Conservation (phyloP, 1,140 invertebrate species). For the Drosophila santomea region DNA sequence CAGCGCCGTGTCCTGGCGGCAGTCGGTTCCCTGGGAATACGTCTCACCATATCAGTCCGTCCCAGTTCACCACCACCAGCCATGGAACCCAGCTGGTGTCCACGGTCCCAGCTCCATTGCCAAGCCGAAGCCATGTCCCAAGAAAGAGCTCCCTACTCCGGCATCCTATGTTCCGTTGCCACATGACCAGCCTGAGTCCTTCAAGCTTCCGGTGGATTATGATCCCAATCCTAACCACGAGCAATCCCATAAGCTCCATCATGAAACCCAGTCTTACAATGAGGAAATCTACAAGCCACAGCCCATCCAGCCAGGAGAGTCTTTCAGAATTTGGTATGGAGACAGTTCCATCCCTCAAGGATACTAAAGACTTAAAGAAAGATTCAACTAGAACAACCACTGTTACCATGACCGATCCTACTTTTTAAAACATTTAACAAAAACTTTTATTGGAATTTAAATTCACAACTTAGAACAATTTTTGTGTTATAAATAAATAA, state of each 20-base stretch:
- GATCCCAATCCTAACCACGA: background rate
- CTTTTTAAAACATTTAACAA: background rate
- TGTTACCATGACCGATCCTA: background rate
- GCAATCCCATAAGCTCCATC: background rate
- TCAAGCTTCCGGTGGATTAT: background rate
- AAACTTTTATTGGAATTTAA: too few species aligned
- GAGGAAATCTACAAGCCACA: background rate
- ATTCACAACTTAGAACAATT: background rate
- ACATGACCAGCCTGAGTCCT: background rate
- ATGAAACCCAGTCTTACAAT: background rate
- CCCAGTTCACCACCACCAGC: conserved; percentile 15
- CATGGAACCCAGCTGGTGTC: conserved; percentile 5
- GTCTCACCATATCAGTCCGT: conserved; percentile 23
- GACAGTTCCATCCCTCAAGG: conserved; percentile 5
- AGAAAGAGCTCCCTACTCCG: background rate
- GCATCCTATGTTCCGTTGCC: background rate
- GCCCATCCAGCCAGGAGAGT: conserved; percentile 14
- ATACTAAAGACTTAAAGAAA: conserved; percentile 13
- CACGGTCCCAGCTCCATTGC: background rate
- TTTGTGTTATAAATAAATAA: conserved; percentile 6
- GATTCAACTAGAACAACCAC: too few species aligned
- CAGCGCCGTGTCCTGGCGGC: conserved; percentile 37
- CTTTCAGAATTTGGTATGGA: conserved; percentile 42
- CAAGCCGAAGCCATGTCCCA: conserved; percentile 11
- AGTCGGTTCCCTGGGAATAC: conserved; percentile 60